Percentiles rank a stretch among this genome's conserved stretches.
Evolutionary conservation across 2,797 vertebrate species (phyloP).

Genomic region (Pangasius krempfi): DNA sequence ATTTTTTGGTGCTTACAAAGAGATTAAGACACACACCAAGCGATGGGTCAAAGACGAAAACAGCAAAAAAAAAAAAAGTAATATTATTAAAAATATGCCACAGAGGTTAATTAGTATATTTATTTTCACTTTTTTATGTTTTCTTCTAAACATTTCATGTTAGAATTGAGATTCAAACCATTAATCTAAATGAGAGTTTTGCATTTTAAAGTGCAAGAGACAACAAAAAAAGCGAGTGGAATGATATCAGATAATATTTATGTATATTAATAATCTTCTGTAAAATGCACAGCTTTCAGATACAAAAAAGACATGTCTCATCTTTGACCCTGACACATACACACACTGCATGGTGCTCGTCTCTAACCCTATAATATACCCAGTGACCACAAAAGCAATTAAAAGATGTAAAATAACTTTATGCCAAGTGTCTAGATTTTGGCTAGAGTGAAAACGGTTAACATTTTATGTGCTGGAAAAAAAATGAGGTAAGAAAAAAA

Average conservation of each 20-base stretch:
- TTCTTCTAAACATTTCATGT: not conserved
- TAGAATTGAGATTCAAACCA: not conserved
- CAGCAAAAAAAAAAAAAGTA: too few relatives aligned
- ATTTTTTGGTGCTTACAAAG: not conserved
- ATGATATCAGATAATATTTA: not conserved
- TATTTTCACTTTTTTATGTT: not conserved
- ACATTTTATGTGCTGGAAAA: not conserved
- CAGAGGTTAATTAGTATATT: not conserved
- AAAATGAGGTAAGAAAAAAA: not conserved
- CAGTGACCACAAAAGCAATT: slow-evolving; percentile 8
- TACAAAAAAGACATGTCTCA: not conserved
- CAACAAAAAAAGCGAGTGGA: not conserved
- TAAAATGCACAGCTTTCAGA: not conserved
- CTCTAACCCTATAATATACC: not conserved
- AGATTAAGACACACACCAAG: not conserved
- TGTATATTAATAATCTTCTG: not conserved
- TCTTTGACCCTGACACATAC: slow-evolving; percentile 1
- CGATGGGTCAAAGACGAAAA: not conserved
- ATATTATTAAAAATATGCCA: not conserved
- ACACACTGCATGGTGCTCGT: slow-evolving; percentile 13
- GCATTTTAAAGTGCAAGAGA: not conserved
- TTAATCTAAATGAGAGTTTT: not conserved
- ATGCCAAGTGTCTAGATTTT: not conserved
- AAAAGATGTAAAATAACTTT: not conserved
- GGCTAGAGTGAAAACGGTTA: not conserved